These are phyloP conservation scores for Brevimyrus niger DNA, from an alignment of 2,113 vertebrate species.

Conservation along the genomic window DNA sequence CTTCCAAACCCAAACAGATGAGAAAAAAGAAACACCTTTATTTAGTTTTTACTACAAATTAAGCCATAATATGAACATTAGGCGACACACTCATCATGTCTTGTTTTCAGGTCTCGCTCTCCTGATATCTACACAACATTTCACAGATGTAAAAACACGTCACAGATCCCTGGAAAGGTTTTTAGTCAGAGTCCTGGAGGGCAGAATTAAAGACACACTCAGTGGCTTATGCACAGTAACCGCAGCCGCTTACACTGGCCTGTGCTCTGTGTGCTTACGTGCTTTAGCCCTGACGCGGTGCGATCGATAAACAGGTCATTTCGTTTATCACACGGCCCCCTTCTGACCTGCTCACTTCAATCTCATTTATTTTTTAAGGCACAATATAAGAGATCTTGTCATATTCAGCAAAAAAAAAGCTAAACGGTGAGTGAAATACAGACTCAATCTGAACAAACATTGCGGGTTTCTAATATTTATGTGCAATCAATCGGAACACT, in stretches of 20 bases:
- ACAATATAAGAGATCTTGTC: constrained; percentile 23
- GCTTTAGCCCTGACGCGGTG: constrained; percentile 29
- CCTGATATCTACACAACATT: neutral
- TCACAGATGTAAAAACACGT: neutral
- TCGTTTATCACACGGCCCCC: constrained; percentile 31
- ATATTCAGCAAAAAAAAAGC: constrained; percentile 17
- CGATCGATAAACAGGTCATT: constrained; percentile 21
- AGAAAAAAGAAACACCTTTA: neutral
- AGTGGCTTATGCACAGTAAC: neutral
- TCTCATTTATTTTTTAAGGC: constrained; percentile 33
- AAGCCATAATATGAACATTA: neutral
- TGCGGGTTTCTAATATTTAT: constrained; percentile 31
- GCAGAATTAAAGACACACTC: neutral
- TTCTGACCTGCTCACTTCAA: constrained; percentile 36
- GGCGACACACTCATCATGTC: neutral
- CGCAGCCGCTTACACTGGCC: neutral
- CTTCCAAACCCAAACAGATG: neutral
- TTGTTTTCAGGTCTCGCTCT: neutral
- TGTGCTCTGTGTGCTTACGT: neutral
- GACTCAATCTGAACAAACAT: constrained; percentile 30
- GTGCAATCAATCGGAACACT: constrained; percentile 31
- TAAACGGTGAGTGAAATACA: constrained; percentile 18
- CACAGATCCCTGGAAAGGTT: neutral
- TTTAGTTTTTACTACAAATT: neutral
- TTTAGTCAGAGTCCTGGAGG: neutral